Evolutionary conservation across 1,140 invertebrate genomes (phyloP), one percentile per base, ranked within the genome.

Genomic region (Araneus ventricosus): DNA sequence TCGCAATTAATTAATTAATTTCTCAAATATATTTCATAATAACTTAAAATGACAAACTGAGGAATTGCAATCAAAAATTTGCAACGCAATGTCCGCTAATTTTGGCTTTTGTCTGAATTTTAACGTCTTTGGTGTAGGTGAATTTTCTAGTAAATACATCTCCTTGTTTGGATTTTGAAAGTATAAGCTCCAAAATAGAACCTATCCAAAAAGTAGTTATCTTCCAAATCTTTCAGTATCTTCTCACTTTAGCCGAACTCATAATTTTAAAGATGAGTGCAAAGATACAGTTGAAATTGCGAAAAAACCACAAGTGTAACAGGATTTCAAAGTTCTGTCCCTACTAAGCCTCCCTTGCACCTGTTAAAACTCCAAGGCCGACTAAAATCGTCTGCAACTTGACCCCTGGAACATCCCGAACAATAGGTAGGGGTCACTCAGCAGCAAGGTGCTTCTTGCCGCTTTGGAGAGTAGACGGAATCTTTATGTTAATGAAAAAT

Each of bases 341-440:
- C 37, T 37, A 34, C 37, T 70, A 45, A 88, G 87, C 87, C 87
- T 88, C 87, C 67, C 85, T 27, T 70, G 87, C 87, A 88, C 87
- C 87, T 88, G 87, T 88, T 88, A 34, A 41, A 30, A 67, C 17
- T 24, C 87, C 87, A 88, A 88, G 87, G 87, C 87, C 63, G 87
- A 84, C 63, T 30, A 34, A 88, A 88, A 88, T 88, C 87, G 87
- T 88, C 87, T 88, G 87, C 37, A 63, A 63, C 63, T 88, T 88
- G 87, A 88, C 87, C 87, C 87, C 87, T 70, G 61, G 87, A 88
- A 88, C 87, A 88, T 88, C 39, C 87, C 27, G n/a, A 88, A 88
- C 87, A 88, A 88, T 88, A 39, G 61, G 61, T 45, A 88, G 87
- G 59, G 87, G 87, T 88, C 87, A 88, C 24, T 63, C 63, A 52